Conservation (phyloP, 2,888 invertebrate genomes). For the Octonoba sinensis region DNA sequence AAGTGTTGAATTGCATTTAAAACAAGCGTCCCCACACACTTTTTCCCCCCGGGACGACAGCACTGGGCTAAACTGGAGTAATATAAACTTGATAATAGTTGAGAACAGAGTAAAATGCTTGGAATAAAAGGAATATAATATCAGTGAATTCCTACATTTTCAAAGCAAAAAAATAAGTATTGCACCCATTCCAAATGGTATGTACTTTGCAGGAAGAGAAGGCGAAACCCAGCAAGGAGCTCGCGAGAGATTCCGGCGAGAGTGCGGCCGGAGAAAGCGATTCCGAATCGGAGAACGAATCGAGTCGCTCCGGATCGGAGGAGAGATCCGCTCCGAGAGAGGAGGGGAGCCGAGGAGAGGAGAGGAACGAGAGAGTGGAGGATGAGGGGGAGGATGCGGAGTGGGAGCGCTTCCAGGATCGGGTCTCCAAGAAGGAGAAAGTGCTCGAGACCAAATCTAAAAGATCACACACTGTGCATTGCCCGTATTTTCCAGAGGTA, state of each 20-base stretch:
- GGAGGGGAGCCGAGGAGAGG: background rate
- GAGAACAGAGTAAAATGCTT: no score
- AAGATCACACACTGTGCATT: conserved; percentile 95
- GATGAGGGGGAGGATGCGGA: conserved; percentile 79
- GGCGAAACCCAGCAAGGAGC: no score
- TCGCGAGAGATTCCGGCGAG: conserved; percentile 53
- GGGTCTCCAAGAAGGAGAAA: conserved; percentile 85
- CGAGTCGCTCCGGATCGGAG: conserved; percentile 22
- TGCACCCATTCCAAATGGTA: no score
- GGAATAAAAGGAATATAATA: no score
- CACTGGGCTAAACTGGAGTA: no score
- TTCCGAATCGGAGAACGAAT: conserved; percentile 28
- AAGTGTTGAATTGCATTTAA: no score
- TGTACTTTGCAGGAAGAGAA: conserved; percentile 15
- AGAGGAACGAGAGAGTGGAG: conserved; percentile 26
- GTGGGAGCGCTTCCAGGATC: conserved; percentile 93
- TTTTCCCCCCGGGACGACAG: no score
- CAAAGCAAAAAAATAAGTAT: no score
- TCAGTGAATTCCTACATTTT: no score
- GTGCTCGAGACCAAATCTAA: conserved; percentile 92
- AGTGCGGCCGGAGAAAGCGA: conserved; percentile 24
- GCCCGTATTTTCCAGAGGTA: conserved; percentile 93
- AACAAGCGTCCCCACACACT: no score
- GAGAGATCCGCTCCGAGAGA: conserved; percentile 6
- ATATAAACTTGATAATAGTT: no score